A percentile compares a stretch with the other conserved stretches of the same genome.
Evolutionary conservation across 2,888 invertebrate genomes (phyloP).

Genomic region (Lucinisca nassula): DNA sequence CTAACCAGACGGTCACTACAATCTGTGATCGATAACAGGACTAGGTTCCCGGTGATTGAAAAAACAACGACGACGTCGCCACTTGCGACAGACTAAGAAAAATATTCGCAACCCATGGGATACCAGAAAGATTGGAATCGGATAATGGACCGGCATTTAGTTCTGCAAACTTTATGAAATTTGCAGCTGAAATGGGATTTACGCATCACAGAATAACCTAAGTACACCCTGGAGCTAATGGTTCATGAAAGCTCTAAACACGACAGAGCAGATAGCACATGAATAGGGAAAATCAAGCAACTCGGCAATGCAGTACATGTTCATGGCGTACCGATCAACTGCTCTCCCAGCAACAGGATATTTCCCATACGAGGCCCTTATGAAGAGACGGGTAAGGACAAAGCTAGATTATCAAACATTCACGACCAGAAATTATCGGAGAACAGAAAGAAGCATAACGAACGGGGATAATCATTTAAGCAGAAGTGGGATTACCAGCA

Average conservation of each 20-base stretch:
- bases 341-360: not conserved
- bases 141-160: too few species aligned
- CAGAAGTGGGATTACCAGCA: constrained; percentile 21
- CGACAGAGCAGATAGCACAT: not conserved
- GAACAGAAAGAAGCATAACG: not conserved
- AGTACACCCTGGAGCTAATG: not conserved
- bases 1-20: constrained; percentile 20
- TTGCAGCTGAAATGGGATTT: too few species aligned
- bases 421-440: not conserved
- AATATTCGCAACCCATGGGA: too few species aligned
- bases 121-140: too few species aligned
- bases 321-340: not conserved
- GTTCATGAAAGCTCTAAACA: not conserved
- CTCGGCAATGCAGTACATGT: not conserved
- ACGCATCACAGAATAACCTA: not conserved
- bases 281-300: not conserved
- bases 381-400: not conserved
- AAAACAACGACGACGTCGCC: constrained; percentile 8
- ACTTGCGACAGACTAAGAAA: not conserved
- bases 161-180: too few species aligned
- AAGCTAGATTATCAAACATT: not conserved
- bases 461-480: constrained; percentile 26
- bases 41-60: constrained; percentile 4
- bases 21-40: constrained; percentile 6
- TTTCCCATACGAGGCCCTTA: not conserved